These are phyloP conservation scores for Anorthoa munda DNA, from an alignment of 2,888 invertebrate species.

Conservation along the genomic window DNA sequence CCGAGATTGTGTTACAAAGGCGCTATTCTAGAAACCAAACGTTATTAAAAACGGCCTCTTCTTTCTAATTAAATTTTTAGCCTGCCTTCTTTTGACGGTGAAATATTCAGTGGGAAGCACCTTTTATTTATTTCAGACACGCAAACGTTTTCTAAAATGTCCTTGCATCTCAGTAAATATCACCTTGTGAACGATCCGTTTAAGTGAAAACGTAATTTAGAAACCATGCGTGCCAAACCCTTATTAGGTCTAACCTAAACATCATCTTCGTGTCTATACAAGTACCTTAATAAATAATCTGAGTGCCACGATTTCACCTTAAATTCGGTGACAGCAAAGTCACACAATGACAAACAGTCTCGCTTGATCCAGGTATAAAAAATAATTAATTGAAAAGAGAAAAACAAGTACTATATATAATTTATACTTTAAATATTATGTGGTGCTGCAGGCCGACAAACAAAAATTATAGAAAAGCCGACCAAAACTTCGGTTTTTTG, in stretches of 20 bases:
- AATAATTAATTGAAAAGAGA: too few relatives aligned
- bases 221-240: slow-evolving; percentile 17
- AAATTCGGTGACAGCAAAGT: not conserved
- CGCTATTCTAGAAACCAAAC: slow-evolving; percentile 18
- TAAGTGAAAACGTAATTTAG: slow-evolving; percentile 2
- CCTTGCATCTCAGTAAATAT: slow-evolving; percentile 12
- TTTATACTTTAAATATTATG: too few relatives aligned
- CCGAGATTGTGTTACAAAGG: not conserved
- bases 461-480: too few relatives aligned
- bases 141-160: not conserved
- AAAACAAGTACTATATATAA: too few relatives aligned
- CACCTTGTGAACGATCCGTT: slow-evolving; percentile 3
- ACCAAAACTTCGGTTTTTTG: too few relatives aligned
- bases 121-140: not conserved
- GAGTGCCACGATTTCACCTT: slow-evolving; percentile 3
- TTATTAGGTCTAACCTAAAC: slow-evolving; percentile 9
- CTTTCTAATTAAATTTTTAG: slow-evolving; percentile 10
- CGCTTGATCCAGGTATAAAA: not conserved
- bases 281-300: slow-evolving; percentile 8
- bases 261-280: slow-evolving; percentile 9
- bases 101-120: not conserved
- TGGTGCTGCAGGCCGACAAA: too few relatives aligned
- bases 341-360: slow-evolving; percentile 1
- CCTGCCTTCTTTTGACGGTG: not conserved
- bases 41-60: slow-evolving; percentile 21